Evolutionary conservation across 2,113 vertebrate species (phyloP).

Genomic region (Poecilia latipinna): DNA sequence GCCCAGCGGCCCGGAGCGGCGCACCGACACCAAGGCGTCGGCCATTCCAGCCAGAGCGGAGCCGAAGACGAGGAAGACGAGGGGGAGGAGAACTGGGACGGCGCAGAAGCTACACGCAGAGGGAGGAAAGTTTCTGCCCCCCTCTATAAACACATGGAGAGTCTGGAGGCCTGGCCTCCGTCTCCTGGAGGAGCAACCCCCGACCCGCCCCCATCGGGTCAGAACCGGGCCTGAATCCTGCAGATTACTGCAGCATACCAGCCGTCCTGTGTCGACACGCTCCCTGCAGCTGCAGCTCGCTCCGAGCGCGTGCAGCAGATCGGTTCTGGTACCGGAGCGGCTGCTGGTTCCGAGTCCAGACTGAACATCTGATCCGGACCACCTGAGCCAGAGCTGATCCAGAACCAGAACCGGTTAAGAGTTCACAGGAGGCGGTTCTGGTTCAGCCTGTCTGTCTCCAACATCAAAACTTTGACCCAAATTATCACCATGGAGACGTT

Average conservation of each 20-base stretch:
- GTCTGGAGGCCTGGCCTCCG: conserved; percentile 22
- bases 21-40: conserved; percentile 75
- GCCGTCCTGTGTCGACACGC: conserved; percentile 51
- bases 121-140: conserved; percentile 25
- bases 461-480: too few species aligned
- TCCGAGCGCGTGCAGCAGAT: not conserved
- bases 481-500: too few species aligned
- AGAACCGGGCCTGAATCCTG: too few species aligned
- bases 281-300: not conserved
- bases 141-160: conserved; percentile 66
- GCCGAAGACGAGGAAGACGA: conserved; percentile 44
- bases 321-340: not conserved
- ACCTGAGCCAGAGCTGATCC: too few species aligned
- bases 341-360: not conserved
- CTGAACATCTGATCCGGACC: too few species aligned
- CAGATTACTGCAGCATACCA: conserved; percentile 36
- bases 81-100: conserved; percentile 46
- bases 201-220: too few species aligned
- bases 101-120: conserved; percentile 39
- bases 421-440: too few species aligned
- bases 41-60: conserved; percentile 67
- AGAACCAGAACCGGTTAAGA: too few species aligned
- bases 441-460: too few species aligned
- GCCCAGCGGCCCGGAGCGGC: conserved; percentile 60
- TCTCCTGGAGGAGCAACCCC: not conserved